A percentile compares a stretch with the other conserved stretches of the same genome.
Evolutionary conservation across 2,888 invertebrate species (phyloP).

Genomic region (Protophormia terraenovae): DNA sequence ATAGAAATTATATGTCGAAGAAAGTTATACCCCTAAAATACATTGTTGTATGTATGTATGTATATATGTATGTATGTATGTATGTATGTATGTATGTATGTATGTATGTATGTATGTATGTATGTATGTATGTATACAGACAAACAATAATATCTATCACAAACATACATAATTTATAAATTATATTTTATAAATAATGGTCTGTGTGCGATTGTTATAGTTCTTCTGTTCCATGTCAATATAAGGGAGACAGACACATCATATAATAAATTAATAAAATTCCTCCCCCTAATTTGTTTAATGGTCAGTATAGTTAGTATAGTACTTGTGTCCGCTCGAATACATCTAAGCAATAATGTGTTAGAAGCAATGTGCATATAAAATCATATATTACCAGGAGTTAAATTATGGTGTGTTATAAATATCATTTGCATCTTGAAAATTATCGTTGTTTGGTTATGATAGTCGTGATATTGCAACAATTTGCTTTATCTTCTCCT

Average conservation of each 20-base stretch:
- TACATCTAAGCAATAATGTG: not conserved
- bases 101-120: too few relatives aligned
- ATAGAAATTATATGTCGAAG: too few relatives aligned
- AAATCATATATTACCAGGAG: not conserved
- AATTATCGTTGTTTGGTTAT: slow-evolving; percentile 26
- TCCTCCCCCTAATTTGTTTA: slow-evolving; percentile 28
- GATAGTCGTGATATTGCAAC: slow-evolving; percentile 26
- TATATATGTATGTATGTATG: too few relatives aligned
- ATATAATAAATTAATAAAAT: not conserved
- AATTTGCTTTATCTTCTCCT: slow-evolving; percentile 32
- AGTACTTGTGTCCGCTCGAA: not conserved
- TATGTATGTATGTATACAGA: too few relatives aligned
- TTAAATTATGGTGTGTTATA: slow-evolving; percentile 47
- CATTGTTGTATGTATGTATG: too few relatives aligned
- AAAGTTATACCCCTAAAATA: too few relatives aligned
- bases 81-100: too few relatives aligned
- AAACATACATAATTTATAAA: too few relatives aligned
- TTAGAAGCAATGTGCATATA: not conserved
- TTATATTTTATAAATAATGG: too few relatives aligned
- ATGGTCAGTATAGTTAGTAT: not conserved
- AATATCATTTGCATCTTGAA: slow-evolving; percentile 58
- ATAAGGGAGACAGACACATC: not conserved
- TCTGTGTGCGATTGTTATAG: not conserved
- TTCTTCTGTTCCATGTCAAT: not conserved
- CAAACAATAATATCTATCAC: too few relatives aligned